Conservation (phyloP, 1,140 invertebrate genomes). For the Rhopalosiphum padi region DNA sequence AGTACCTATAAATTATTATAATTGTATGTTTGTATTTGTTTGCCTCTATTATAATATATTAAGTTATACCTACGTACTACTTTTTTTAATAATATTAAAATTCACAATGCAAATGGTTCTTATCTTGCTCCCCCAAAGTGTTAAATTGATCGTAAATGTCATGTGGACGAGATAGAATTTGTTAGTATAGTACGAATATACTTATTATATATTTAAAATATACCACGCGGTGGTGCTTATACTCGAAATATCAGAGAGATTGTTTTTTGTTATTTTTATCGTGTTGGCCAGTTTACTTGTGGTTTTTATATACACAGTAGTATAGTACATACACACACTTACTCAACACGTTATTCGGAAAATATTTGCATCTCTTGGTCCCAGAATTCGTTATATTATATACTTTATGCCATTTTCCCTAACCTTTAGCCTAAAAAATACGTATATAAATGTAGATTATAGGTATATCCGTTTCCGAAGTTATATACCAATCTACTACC, state of each 20-base stretch:
- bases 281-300: background rate
- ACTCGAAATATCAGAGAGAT: background rate
- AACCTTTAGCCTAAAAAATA: background rate
- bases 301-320: background rate
- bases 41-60: too few relatives aligned
- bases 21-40: too few relatives aligned
- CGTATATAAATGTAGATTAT: background rate
- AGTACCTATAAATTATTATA: too few relatives aligned
- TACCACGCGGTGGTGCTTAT: background rate
- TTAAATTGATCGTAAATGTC: background rate
- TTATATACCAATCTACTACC: background rate
- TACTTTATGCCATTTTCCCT: background rate
- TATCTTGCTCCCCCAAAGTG: background rate
- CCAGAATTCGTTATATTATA: background rate
- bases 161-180: background rate
- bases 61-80: too few relatives aligned
- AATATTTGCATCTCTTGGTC: background rate
- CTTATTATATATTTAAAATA: background rate
- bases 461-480: background rate
- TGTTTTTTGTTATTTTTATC: constrained; percentile 4
- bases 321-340: background rate
- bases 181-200: background rate
- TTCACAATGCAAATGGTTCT: too few relatives aligned
- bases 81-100: too few relatives aligned
- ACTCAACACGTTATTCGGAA: background rate